phyloP scores from a whole-genome alignment of 2,888 invertebrate species.

The Andrena minutula region DNA sequence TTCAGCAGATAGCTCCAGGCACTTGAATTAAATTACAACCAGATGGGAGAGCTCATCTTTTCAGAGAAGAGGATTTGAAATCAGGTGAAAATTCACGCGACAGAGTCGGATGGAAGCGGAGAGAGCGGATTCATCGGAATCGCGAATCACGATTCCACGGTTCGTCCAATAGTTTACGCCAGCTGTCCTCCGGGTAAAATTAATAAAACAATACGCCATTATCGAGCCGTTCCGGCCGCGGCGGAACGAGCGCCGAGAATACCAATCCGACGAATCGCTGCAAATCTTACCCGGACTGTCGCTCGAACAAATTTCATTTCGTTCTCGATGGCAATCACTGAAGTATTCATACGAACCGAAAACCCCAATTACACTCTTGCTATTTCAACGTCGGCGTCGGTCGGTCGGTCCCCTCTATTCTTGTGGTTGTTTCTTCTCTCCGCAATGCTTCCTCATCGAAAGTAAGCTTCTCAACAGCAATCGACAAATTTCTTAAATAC shows the following conservation, averaged over 20 bases:
- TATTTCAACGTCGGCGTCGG: neutral
- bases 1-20: neutral
- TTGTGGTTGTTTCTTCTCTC: neutral
- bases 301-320: constrained; percentile 81
- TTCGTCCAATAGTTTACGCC: constrained; percentile 9
- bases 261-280: constrained; percentile 71
- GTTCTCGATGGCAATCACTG: constrained; percentile 82
- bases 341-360: constrained; percentile 77
- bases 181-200: constrained; percentile 70
- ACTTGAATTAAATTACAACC: no score
- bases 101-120: neutral
- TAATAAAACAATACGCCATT: constrained; percentile 81
- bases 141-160: constrained; percentile 57
- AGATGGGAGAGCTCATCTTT: no score
- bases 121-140: neutral
- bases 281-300: constrained; percentile 61
- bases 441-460: neutral
- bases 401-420: neutral
- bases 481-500: neutral
- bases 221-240: constrained; percentile 69
- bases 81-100: neutral
- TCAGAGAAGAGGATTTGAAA: neutral
- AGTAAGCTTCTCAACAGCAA: neutral
- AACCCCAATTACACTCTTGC: constrained; percentile 60
- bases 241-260: constrained; percentile 68